These are phyloP conservation scores for Myiopsitta monachus DNA, from an alignment of 2,113 vertebrate genomes.

Conservation along the genomic window DNA sequence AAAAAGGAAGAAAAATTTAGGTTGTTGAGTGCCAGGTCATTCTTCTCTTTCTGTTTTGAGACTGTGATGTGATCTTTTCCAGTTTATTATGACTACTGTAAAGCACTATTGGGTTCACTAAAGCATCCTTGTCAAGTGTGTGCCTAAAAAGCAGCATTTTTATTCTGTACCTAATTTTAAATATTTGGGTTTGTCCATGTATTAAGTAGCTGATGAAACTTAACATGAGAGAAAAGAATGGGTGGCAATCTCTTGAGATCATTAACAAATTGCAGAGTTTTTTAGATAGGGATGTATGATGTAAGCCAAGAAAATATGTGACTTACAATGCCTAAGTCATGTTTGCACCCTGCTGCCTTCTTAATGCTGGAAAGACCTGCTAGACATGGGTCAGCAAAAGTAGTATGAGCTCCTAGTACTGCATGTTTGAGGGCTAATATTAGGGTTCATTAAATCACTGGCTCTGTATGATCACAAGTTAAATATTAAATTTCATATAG, in stretches of 20 bases:
- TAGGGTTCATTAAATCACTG: neutral
- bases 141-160: neutral
- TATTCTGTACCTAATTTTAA: neutral
- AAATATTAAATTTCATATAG: neutral
- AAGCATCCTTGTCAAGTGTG: neutral
- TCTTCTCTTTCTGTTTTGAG: neutral
- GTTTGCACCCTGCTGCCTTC: neutral
- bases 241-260: accelerated
- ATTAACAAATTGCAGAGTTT: neutral
- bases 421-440: neutral
- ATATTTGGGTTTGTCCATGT: neutral
- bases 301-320: neutral
- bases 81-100: neutral
- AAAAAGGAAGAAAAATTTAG: neutral
- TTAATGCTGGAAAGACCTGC: neutral
- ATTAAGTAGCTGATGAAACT: neutral
- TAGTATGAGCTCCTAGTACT: neutral
- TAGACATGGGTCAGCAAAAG: neutral
- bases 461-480: neutral
- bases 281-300: neutral
- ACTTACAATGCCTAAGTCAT: neutral
- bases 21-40: neutral
- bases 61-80: neutral
- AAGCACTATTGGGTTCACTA: neutral
- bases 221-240: neutral